These are phyloP conservation scores for Machimus rusticus DNA, from an alignment of 2,888 invertebrate genomes.

Conservation along the genomic window DNA sequence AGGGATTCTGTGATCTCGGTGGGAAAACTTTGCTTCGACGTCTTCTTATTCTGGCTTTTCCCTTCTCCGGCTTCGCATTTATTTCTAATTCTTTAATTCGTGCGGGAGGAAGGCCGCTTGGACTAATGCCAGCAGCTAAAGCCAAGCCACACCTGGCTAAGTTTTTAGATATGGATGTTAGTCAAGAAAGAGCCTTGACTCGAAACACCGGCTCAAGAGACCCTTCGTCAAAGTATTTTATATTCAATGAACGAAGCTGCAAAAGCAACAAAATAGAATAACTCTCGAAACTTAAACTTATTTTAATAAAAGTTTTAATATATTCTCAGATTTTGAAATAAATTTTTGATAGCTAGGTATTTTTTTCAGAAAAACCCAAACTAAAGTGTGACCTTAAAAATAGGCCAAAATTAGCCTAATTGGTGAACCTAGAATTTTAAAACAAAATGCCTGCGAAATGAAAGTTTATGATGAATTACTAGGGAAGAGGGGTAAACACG, in stretches of 20 bases:
- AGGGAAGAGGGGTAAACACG: no score
- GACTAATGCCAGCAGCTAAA: not conserved
- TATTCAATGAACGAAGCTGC: not conserved
- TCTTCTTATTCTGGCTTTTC: slow-evolving; percentile 7
- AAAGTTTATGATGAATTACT: no score
- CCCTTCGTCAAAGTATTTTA: not conserved
- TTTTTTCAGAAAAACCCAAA: no score
- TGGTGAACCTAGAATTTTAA: no score
- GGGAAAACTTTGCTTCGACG: not conserved
- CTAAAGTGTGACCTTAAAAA: no score
- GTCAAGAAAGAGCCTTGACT: not conserved
- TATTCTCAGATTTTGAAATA: no score
- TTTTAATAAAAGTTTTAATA: no score
- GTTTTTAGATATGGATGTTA: not conserved
- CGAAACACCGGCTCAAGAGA: not conserved
- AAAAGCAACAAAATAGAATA: no score
- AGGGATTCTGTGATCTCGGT: slow-evolving; percentile 10
- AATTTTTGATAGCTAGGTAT: no score
- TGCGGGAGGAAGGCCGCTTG: not conserved
- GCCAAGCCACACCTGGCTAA: not conserved
- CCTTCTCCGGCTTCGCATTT: not conserved
- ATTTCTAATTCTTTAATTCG: slow-evolving; percentile 12
- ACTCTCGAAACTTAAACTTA: no score
- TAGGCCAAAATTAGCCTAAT: no score
- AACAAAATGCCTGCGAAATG: no score